Evolutionary conservation across 1,140 invertebrate species (phyloP), one percentile per base, ranked within the genome.

Genomic region (Calliopsis andreniformis): DNA sequence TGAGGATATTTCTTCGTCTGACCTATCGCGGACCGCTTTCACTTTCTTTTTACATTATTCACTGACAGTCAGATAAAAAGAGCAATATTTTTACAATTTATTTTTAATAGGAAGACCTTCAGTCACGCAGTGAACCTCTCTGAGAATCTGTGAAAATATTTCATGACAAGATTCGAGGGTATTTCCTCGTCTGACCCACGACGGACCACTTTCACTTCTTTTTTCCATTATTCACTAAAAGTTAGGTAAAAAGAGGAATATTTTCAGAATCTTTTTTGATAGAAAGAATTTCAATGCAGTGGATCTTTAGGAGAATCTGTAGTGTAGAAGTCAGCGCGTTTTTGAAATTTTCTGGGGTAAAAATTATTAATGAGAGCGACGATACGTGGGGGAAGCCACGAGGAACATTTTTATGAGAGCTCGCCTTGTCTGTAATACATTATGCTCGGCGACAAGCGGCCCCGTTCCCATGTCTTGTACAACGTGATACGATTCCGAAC

Each of bases 331-430:
- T 67, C 49, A 62, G 47, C 47, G 45, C 20, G 66, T 62, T 76
- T 77, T 80, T 71, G n/a, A 70, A 76, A 69, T 62, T 49, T 45
- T 18, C 53, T 18, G 35, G 45, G 71, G 45, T 10, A 45, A 80
- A 72, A 53, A 77, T 59, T n/a, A n/a, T n/a, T 79, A 78, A 83
- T 59, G 70, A 67, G 80, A 20, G 35, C 47, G 51, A 47, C 45
- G 42, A 35, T 18, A 10, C 53, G 35, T 39, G 43, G n/a, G 30
- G 30, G 30, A 20, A 76, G 10, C 32, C n/a, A 23, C 56, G 69
- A 53, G n/a, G 73, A 35, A 78, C 82, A 78, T 83, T 83, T 73
- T 83, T 83, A 83, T 83, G 69, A 80, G 58, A 39, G 51, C 72
- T 28, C 66, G 73, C 62, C 61, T 23, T 20, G 20, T 10, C n/a